Base-by-base conservation (phyloP, 2,888 invertebrate genomes). In the Tinea pellionella region DNA sequence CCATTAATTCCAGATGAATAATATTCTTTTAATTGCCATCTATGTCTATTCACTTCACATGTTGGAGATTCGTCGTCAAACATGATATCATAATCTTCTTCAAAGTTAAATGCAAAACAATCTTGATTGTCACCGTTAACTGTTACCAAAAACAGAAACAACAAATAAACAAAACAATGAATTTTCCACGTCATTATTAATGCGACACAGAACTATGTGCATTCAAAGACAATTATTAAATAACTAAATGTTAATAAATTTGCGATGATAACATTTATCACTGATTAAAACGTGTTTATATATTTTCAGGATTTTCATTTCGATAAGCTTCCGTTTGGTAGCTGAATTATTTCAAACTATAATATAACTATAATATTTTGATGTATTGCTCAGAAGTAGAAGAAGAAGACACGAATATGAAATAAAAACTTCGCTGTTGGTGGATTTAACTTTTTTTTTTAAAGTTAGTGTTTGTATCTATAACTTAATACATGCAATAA, bases 271-370 rank as follows among this genome's bases (percentile, higher is more conserved):
- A 47, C 9, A 47, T 9, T 47, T 47, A 47, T 47, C 47, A 16
- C 13, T 4, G 47, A 47, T 47, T 47, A 47, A n/a, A 15, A 15
- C 12, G n/a, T 47, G 47, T 47, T 47, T 47, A 47, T 47, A 47
- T 47, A 15, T 47, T 47, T 16, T n/a, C 8, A 15, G 47, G n/a
- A n/a, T 47, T 47, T 47, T 15, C 1, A 15, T 1, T 16, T 47
- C 9, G 47, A 47, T 47, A 47, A 47, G 47, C 47, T 47, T 47
- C 47, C 47, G 47, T 47, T 47, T 47, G 47, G 13, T 47, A 47
- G 47, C 41, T 8, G 41, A 24, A 24, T 3, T 24, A 6, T 24
- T n/a, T n/a, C 6, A 24, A 24, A 24, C n/a, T n/a, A 24, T 41
- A 4, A 41, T 41, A 41, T 41, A 41, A 13, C 13, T 15, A 47